These are phyloP conservation scores for Epistrophe grossulariae DNA, from an alignment of 2,888 invertebrate species.

Conservation along the genomic window DNA sequence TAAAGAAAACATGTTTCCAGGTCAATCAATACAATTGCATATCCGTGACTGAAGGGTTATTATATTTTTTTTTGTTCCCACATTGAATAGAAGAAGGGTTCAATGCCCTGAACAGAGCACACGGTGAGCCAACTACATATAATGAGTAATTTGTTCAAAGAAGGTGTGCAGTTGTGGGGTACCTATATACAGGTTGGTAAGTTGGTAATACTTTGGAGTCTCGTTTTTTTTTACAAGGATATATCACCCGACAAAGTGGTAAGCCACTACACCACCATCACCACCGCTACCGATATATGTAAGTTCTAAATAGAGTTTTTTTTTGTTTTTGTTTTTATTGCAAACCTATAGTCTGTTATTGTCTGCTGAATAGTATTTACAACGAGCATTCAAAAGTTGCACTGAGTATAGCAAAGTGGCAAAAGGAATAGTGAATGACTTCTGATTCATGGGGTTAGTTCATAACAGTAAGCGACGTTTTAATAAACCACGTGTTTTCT, in stretches of 20 bases:
- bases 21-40: conserved; percentile 77
- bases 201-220: conserved; percentile 24
- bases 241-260: conserved; percentile 32
- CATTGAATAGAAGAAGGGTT: conserved; percentile 63
- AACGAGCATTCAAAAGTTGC: conserved; percentile 30
- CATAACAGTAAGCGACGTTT: conserved; percentile 32
- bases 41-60: conserved; percentile 77
- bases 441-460: conserved; percentile 14
- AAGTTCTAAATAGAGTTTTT: conserved; percentile 7
- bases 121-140: conserved; percentile 31
- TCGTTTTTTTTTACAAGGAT: conserved; percentile 55
- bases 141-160: conserved; percentile 49
- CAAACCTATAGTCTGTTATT: conserved; percentile 46
- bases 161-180: conserved; percentile 33
- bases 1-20: conserved; percentile 76
- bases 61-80: conserved; percentile 64
- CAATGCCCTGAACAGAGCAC: conserved; percentile 65
- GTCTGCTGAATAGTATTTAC: conserved; percentile 66
- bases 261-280: neutral
- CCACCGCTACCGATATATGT: conserved; percentile 17
- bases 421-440: conserved; percentile 39
- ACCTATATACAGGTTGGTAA: neutral
- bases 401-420: conserved; percentile 5
- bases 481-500: neutral
- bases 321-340: neutral